A percentile compares a stretch with the other conserved stretches of the same genome.
Conservation (phyloP, 2,888 invertebrate genomes). For the Octonoba sinensis region DNA sequence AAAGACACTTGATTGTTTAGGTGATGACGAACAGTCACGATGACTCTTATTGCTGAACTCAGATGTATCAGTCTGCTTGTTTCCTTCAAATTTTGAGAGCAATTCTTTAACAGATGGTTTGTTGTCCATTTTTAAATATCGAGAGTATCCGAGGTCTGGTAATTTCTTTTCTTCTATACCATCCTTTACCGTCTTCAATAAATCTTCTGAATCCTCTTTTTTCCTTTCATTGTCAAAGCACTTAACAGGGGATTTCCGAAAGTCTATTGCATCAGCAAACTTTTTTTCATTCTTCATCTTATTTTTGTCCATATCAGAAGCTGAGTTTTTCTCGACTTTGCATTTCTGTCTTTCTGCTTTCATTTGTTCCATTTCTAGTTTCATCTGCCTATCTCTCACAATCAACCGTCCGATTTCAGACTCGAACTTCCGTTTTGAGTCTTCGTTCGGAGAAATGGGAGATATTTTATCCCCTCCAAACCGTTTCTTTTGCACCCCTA, state of each 20-base stretch:
- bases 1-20: conserved; percentile 40
- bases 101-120: conserved; percentile 68
- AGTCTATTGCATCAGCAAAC: conserved; percentile 36
- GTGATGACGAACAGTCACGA: conserved; percentile 3
- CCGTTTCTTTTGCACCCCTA: conserved; percentile 31
- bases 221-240: conserved; percentile 43
- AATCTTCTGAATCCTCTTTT: conserved; percentile 25
- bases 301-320: conserved; percentile 8
- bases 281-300: conserved; percentile 36
- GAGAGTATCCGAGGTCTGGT: conserved; percentile 48
- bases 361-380: conserved; percentile 71
- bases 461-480: conserved; percentile 58
- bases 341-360: conserved; percentile 65
- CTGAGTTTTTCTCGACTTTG: not conserved
- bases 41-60: not conserved
- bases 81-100: conserved; percentile 67
- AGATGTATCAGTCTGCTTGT: conserved; percentile 24
- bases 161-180: conserved; percentile 48
- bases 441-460: conserved; percentile 66
- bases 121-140: conserved; percentile 53
- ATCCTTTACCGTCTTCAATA: conserved; percentile 46
- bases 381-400: conserved; percentile 72
- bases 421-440: conserved; percentile 71
- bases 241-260: conserved; percentile 45
- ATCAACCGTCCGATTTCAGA: conserved; percentile 74